Evolutionary conservation across 1,140 invertebrate genomes (phyloP).

Genomic region (Scaptodrosophila lebanonensis): DNA sequence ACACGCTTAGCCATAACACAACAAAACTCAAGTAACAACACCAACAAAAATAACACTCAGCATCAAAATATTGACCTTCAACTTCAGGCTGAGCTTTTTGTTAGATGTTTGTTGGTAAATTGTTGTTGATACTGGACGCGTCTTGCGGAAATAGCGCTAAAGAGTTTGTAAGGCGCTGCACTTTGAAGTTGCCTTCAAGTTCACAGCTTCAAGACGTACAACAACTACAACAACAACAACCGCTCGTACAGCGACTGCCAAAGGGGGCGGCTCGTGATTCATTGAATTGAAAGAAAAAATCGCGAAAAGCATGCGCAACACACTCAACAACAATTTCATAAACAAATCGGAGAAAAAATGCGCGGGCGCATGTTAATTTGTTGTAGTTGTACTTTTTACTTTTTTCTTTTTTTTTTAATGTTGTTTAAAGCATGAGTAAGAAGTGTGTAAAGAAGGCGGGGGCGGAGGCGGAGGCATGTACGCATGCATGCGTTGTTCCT

Average conservation of each 20-base stretch:
- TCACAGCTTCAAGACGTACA: not conserved
- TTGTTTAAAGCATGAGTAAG: too few relatives aligned
- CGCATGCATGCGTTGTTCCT: conserved; percentile 37
- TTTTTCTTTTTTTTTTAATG: too few relatives aligned
- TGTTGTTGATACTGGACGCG: too few relatives aligned
- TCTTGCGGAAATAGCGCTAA: conserved; percentile 64
- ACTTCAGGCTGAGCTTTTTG: conserved; percentile 48
- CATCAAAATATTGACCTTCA: conserved; percentile 51
- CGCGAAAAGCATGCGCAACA: conserved; percentile 15
- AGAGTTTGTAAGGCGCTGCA: conserved; percentile 37
- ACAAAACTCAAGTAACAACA: not conserved
- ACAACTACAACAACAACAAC: conserved; percentile 14
- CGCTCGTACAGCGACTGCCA: too few relatives aligned
- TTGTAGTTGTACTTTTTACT: too few relatives aligned
- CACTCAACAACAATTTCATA: conserved; percentile 14
- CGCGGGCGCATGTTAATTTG: conserved; percentile 43
- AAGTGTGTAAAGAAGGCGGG: conserved; percentile 12
- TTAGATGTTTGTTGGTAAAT: conserved; percentile 27
- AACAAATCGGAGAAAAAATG: conserved; percentile 47
- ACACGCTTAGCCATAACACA: too few relatives aligned
- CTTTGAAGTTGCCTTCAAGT: conserved; percentile 66
- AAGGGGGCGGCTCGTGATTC: conserved; percentile 13
- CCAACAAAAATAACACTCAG: not conserved
- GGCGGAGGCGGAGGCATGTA: conserved; percentile 15
- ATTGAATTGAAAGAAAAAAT: not conserved